Base-by-base conservation (phyloP, 2,888 invertebrate species). In the Tachina grossa region DNA sequence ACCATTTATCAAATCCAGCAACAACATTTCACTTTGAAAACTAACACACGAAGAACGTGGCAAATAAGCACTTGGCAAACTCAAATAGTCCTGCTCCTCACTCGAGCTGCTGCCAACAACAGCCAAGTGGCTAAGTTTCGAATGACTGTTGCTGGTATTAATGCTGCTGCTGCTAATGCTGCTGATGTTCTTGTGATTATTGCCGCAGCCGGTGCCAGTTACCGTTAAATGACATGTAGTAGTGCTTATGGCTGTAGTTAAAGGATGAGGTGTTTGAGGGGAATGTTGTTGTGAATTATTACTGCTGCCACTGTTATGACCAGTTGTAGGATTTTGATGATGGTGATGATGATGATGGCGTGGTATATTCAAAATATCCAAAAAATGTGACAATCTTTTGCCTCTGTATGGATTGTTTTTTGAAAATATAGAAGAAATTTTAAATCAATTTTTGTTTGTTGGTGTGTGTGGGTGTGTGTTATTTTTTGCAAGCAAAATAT, bases 1-100 rank as follows among this genome's bases (percentile, higher is more conserved):
- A 61, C 87, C 86, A 16, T 84, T 87, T 59, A 81, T 79, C 78
- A 85, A 72, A 69, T 91, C 87, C 87, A 91, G 69, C 63, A 90
- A 74, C 69, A 90, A 63, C 86, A 90, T 90, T 88, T 90, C 90
- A 85, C 90, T 91, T 16, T 89, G 89, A 66, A 89, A 90, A 78
- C 90, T 91, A 22, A 63, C 84, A 74, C 87, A 86, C 16, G 86
- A 83, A 22, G 89, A 88, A 43, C 88, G 88, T 75, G 87, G 85
- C 16, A 89, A 88, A 71, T 22, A 72, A 57, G 51, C 82, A 81
- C 11, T 83, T 66, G 74, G 45, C 31, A 69, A 51, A 55, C 81
- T 78, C 45, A 65, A 49, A 47, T 79, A 71, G 2, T 80, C 61
- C 43, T 85, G 74, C 65, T 49, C 83, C 39, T 59, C 71, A 75